These are phyloP conservation scores for Falcaria lacertinaria DNA, from an alignment of 2,888 invertebrate species.

Conservation along the genomic window DNA sequence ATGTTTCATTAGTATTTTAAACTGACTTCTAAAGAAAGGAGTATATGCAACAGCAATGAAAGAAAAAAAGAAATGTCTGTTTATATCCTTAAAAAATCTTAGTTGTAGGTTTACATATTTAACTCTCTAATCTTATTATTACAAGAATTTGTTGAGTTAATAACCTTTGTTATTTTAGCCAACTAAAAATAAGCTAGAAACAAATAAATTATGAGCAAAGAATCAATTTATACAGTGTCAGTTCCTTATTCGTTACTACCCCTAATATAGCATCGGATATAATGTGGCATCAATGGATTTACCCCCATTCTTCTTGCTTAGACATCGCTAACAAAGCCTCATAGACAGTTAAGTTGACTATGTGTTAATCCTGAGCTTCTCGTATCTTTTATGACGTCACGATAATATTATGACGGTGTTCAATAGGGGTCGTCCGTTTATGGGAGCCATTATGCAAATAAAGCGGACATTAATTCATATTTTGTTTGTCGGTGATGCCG, in stretches of 20 bases:
- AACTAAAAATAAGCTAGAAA: no score
- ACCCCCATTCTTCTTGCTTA: constrained; percentile 19
- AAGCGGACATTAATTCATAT: constrained; percentile 45
- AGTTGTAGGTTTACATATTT: no score
- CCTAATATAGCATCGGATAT: constrained; percentile 7
- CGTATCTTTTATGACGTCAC: constrained; percentile 20
- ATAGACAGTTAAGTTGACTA: constrained; percentile 12
- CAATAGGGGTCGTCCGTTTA: constrained; percentile 37
- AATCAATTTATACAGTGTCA: no score
- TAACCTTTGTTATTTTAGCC: no score
- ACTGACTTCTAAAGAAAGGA: no score
- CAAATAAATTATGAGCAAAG: no score
- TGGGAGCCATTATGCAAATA: constrained; percentile 49
- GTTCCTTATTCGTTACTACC: neutral
- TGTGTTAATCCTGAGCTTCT: neutral
- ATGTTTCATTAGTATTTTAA: no score
- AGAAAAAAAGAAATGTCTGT: no score
- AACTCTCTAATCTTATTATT: no score
- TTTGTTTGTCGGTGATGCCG: constrained; percentile 43
- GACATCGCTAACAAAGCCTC: constrained; percentile 21
- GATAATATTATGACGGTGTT: constrained; percentile 38
- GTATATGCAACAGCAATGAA: no score
- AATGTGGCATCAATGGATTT: constrained; percentile 20
- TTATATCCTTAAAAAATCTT: no score
- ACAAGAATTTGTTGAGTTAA: no score